Evolutionary conservation across 2,888 invertebrate species (phyloP), one percentile per base, ranked within the genome.

Genomic region (Diaprepes abbreviatus): DNA sequence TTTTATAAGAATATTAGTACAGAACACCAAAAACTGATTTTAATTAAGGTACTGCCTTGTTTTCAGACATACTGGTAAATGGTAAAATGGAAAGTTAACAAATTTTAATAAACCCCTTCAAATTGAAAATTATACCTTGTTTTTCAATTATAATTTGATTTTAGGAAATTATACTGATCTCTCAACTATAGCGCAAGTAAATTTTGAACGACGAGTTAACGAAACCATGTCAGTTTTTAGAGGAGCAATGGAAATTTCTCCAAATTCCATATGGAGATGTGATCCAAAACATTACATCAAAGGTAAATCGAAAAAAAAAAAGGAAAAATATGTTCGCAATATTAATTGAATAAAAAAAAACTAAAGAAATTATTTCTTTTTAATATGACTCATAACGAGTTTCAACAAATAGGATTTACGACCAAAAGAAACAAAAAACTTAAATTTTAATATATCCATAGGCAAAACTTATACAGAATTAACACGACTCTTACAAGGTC

Each of bases 401-500:
- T n/a, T n/a, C n/a, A n/a, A n/a, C n/a, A n/a, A n/a, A n/a, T n/a
- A n/a, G n/a, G n/a, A n/a, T n/a, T n/a, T n/a, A n/a, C n/a, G n/a
- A n/a, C n/a, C n/a, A n/a, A n/a, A n/a, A n/a, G n/a, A n/a, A 33
- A 33, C 33, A 33, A 33, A 33, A n/a, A 33, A 33, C 9, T 24
- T 24, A 24, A 24, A 24, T 5, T 36, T n/a, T 36, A 36, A 2
- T 5, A 36, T 12, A 5, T 9, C 31, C 17, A 31, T 82, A 85
- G 87, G 87, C 5, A 84, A 86, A 73, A 93, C 91, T 0, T 94
- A 89, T 79, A 89, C 89, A 6, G 89, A 92, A 81, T 86, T 94
- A 57, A 93, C 92, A 1, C 88, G 91, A 24, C 84, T 94, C 0
- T 86, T 94, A 14, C 93, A 94, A 84, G 93, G 94, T n/a, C 93